phyloP scores from a whole-genome alignment of 2,113 vertebrate genomes.

The Thinocorus orbignyianus region DNA sequence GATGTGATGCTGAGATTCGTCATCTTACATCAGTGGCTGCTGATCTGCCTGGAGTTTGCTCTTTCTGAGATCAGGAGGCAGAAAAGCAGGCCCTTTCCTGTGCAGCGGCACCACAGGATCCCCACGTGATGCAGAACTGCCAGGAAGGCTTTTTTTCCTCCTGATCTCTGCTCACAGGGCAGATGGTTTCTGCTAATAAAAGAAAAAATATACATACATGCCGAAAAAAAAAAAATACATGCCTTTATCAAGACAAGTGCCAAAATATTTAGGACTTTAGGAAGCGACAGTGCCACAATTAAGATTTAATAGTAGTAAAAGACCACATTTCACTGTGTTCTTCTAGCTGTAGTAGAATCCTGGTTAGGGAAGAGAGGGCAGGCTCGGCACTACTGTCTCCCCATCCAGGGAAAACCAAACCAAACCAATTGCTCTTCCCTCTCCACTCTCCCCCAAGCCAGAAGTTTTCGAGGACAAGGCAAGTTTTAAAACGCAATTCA shows the following conservation, averaged over 20 bases:
- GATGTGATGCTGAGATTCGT: slow-evolving; percentile 3
- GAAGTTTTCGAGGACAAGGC: background rate
- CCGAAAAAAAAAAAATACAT: slow-evolving; percentile 14
- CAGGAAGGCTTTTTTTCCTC: slow-evolving; percentile 24
- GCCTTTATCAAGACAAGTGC: slow-evolving; percentile 35
- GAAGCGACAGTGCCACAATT: background rate
- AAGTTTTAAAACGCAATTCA: background rate
- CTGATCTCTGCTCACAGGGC: slow-evolving; percentile 57
- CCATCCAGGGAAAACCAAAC: background rate
- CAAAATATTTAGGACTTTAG: slow-evolving; percentile 58
- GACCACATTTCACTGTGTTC: background rate
- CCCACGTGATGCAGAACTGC: slow-evolving; percentile 31
- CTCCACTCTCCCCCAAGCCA: background rate
- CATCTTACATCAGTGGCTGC: slow-evolving; percentile 20
- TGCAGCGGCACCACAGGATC: background rate
- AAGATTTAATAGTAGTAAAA: background rate
- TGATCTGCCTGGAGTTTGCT: slow-evolving; percentile 2
- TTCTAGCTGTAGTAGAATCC: background rate
- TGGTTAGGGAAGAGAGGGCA: background rate
- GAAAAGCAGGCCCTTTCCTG: slow-evolving; percentile 13
- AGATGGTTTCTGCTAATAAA: slow-evolving; percentile 61
- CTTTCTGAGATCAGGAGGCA: background rate
- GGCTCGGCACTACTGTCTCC: background rate
- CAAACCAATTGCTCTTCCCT: background rate
- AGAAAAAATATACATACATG: background rate